Conservation (phyloP, 2,797 vertebrate species). For the Glossophaga mutica region DNA sequence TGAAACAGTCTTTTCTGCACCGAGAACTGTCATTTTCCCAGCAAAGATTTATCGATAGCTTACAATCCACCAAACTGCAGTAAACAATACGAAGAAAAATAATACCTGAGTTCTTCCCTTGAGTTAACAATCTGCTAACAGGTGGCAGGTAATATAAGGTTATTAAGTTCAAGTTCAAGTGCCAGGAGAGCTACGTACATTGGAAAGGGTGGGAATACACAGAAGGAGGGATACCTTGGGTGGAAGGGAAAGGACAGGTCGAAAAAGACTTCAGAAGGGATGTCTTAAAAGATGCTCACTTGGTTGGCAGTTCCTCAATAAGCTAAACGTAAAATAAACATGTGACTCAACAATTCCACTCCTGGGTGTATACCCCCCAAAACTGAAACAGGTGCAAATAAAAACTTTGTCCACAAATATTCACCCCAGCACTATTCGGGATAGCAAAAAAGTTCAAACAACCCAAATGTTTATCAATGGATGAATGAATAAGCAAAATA, state of each 20-base stretch:
- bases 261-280: not conserved
- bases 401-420: not conserved
- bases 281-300: not conserved
- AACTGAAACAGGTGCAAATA: not conserved
- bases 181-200: not conserved
- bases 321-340: not conserved
- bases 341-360: not conserved
- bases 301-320: not conserved
- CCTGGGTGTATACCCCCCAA: not conserved
- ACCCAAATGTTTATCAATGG: not conserved
- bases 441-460: not conserved
- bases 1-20: not conserved
- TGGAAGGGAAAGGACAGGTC: not conserved
- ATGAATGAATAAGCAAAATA: not conserved
- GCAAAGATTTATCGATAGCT: not conserved
- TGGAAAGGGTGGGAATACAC: not conserved
- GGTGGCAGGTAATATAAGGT: not conserved
- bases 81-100: not conserved
- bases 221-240: not conserved
- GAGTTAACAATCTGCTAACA: not conserved
- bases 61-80: not conserved
- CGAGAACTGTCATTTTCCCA: slow-evolving; percentile 9
- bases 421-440: not conserved
- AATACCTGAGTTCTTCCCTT: not conserved
- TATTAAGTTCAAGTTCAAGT: not conserved